Base-by-base conservation (phyloP, 2,888 invertebrate genomes). In the Drosophila lacicola region DNA sequence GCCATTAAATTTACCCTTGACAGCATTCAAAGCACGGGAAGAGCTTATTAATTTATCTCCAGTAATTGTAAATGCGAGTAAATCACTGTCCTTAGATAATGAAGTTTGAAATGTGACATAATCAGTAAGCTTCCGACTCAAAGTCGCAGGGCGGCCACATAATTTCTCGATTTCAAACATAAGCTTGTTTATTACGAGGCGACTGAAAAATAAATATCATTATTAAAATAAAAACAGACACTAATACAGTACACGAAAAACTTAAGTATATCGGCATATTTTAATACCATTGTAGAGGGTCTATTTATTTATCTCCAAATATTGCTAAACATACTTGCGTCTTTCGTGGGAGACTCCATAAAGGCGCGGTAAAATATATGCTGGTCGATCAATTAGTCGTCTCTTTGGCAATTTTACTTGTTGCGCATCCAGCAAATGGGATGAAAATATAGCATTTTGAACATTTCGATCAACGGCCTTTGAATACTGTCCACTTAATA, bases 341-440 rank as follows among this genome's bases (percentile, higher is more conserved):
- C 96, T 94, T 53, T 93, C 92, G 63, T 95, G 94, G 8, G 95
- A 94, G 57, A 98, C 95, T 14, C 98, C 98, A 90, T 95, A 95
- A 61, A 94, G 93, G 77, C 96, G 94, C 0, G 96, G 95, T 83
- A 96, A 95, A 83, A 94, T 95, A 91, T 93, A 95, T 21, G 95
- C 95, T 9, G 97, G 96, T 80, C 96, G 94, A 29, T 93, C 91
- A 2, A 95, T 94, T 86, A 97, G 95, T 90, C 95, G 95, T 3
- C 94, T 92, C 91, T 95, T 96, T 0, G 96, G 96, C 49, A 98
- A 91, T 88, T 95, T 96, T 65, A 95, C 93, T 91, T 97, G 96
- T 88, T 96, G 95, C 19, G 96, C 95, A 93, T 98, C 97, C 92
- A 95, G 96, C 33, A 96, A 93, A 90, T 95, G 94, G 0, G 96